Evolutionary conservation across 2,888 invertebrate species (phyloP).

Genomic region (Brenthis ino): DNA sequence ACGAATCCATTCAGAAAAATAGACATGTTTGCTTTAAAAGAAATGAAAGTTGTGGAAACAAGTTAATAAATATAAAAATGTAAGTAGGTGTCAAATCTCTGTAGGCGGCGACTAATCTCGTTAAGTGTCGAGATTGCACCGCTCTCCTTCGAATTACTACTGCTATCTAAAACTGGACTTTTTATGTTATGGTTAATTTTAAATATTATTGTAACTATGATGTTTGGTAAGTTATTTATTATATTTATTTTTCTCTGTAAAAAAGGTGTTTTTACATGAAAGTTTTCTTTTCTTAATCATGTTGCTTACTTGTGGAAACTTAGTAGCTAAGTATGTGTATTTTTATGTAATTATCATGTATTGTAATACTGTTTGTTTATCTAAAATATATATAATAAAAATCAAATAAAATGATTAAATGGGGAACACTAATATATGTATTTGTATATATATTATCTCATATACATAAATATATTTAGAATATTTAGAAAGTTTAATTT

Average conservation of each 20-base stretch:
- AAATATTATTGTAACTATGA: background rate
- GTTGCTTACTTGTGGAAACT: too few species aligned
- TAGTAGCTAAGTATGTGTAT: too few species aligned
- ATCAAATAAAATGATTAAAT: too few species aligned
- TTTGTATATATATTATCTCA: too few species aligned
- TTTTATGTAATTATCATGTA: too few species aligned
- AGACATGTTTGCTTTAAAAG: background rate
- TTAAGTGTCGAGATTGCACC: conserved; percentile 23
- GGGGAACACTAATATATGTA: too few species aligned
- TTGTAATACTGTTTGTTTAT: too few species aligned
- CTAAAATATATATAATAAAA: too few species aligned
- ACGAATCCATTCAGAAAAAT: background rate
- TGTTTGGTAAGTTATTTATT: background rate
- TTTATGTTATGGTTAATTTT: conserved; percentile 1
- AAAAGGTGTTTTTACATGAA: background rate
- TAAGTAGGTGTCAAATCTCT: conserved; percentile 10
- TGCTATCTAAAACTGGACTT: conserved; percentile 3
- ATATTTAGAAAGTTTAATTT: too few species aligned
- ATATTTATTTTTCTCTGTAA: background rate
- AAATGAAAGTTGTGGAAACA: background rate
- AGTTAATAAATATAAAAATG: conserved; percentile 1
- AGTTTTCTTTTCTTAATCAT: too few species aligned
- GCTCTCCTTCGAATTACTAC: conserved; percentile 9
- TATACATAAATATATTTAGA: too few species aligned
- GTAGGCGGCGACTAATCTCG: conserved; percentile 17